Base-by-base conservation (phyloP, 92 coral and sea anemone species). In the Pocillopora meandrina region DNA sequence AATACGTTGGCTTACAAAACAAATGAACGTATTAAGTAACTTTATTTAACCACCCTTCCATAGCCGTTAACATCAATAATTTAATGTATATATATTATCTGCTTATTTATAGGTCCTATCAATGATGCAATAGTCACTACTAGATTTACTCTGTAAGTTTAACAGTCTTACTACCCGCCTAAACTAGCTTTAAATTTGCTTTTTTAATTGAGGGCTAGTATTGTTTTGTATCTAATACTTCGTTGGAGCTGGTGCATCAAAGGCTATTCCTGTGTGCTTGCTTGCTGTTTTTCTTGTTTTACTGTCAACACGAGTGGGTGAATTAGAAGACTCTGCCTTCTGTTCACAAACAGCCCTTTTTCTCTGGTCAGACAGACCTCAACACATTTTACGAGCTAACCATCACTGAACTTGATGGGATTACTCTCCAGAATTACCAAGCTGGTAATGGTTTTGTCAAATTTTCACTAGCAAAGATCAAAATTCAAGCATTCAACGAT, bases 371-470 rank as follows among this genome's bases (percentile, higher is more conserved):
- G 85, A 76, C 49, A 57, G 58, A 23, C 9, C 13, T 49, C n/a
- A 93, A 93, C 82, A 74, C 70, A 18, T 75, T 93, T 68, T 93
- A 93, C 58, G 85, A 82, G 65, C 87, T 93, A 65, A 88, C 94
- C 12, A 74, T 91, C 65, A 87, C 82, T 16, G 92, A 93, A 56
- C 82, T 93, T 47, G 74, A 76, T 8, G 94, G 96, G 23, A 66
- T 91, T 8, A 91, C 94, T 14, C 89, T 91, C 12, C 64, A 87
- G 34, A 93, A 93, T 71, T 93, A 91, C 67, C 82, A 58, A 26
- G 78, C 90, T 55, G 96, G 92, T 7, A 69, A 85, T 14, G 96
- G 94, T 1, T 88, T 80, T 18, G 47, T 91, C 18, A 61, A 72
- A 36, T 15, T 91, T 70, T 62, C 52, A 8, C 87, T 80, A 5